Conservation (phyloP, 1,140 invertebrate species). For the Palaemon carinicauda region DNA sequence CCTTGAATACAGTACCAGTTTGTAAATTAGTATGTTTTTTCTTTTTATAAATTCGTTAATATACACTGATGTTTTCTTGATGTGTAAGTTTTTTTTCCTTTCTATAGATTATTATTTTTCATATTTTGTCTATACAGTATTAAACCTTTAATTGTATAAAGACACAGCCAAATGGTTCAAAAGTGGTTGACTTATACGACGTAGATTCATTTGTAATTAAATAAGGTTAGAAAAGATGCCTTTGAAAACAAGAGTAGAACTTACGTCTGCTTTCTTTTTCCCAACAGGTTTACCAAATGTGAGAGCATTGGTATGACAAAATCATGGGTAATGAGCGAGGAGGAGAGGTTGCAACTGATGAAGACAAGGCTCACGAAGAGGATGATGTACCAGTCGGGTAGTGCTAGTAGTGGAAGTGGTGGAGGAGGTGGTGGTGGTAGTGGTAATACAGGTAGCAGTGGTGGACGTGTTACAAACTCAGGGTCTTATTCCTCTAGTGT, state of each 20-base stretch:
- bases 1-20: no score
- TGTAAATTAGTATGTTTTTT: no score
- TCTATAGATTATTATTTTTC: no score
- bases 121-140: no score
- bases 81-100: no score
- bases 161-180: no score
- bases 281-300: constrained; percentile 54
- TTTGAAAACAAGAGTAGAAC: neutral
- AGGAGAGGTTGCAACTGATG: constrained; percentile 56
- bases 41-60: no score
- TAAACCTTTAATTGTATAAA: no score
- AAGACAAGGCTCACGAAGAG: constrained; percentile 55
- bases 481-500: constrained; percentile 23
- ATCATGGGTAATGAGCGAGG: constrained; percentile 58
- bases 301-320: constrained; percentile 56
- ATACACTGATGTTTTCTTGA: no score
- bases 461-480: constrained; percentile 9
- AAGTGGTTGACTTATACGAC: no score
- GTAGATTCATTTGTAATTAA: neutral
- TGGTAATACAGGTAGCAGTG: neutral
- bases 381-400: constrained; percentile 46
- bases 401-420: constrained; percentile 13
- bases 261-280: neutral
- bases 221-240: neutral
- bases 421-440: neutral